Percentiles rank a stretch among this genome's conserved stretches.
Evolutionary conservation across 2,797 vertebrate genomes (phyloP).

Genomic region (Balearica regulorum): DNA sequence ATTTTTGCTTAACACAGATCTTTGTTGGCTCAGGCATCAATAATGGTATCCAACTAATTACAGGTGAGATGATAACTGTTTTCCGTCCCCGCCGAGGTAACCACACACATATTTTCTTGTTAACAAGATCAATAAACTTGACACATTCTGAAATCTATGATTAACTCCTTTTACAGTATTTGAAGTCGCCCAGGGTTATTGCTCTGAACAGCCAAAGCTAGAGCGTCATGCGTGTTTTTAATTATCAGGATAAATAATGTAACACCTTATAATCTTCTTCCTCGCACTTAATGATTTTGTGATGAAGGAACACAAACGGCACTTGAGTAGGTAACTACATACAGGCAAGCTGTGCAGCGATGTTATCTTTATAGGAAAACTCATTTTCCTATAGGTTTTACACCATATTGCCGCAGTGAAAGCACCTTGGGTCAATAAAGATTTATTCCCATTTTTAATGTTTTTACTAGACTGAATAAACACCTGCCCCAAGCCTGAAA

Average conservation of each 20-base stretch:
- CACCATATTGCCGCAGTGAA: constrained; percentile 41
- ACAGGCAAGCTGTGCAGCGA: background rate
- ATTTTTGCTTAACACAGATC: background rate
- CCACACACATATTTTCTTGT: constrained; percentile 58
- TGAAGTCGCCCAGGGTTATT: constrained; percentile 36
- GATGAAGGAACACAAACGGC: constrained; percentile 32
- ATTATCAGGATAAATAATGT: constrained; percentile 72
- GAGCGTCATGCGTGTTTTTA: constrained; percentile 55
- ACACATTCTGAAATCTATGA: constrained; percentile 69
- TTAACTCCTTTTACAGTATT: constrained; percentile 71
- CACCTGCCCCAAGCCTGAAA: constrained; percentile 65
- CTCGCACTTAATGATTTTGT: constrained; percentile 25
- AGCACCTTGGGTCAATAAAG: constrained; percentile 71
- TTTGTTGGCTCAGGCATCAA: background rate
- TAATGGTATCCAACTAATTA: background rate
- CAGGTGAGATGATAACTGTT: constrained; percentile 12
- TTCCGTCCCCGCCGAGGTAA: constrained; percentile 55
- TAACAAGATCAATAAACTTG: constrained; percentile 81
- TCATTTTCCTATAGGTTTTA: constrained; percentile 63
- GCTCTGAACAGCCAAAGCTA: constrained; percentile 37
- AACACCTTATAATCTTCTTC: constrained; percentile 69
- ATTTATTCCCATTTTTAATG: constrained; percentile 74
- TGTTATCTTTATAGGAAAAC: constrained; percentile 43
- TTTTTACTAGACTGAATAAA: constrained; percentile 82
- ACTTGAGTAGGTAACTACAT: background rate